Evolutionary conservation across 53 echinoderm and acorn worm species (phyloP), one percentile per base, ranked within the genome.

Genomic region (Astropecten irregularis): DNA sequence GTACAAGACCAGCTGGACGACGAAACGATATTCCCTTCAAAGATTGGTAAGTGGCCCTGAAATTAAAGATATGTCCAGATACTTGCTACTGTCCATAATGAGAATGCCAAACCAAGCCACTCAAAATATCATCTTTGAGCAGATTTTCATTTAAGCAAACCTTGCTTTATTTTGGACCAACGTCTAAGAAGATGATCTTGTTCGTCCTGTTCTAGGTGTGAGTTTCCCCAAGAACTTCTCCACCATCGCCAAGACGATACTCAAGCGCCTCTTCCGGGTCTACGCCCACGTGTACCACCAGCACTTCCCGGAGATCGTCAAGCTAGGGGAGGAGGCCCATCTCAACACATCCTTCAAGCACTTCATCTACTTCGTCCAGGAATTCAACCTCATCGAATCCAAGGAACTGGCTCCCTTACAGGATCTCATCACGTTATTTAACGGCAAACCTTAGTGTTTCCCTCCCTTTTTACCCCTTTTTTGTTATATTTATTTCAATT

Each of bases 331-430:
- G 76, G 99, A 99, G 67, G 99, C 99, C 16, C 99, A 99, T 37
- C 99, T 99, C 49, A 99, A 99, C 87, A 99, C 99, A 28, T 99
- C 99, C 76, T 99, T 99, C 90, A 99, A 99, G 65, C 99, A 99
- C 63, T 99, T 99, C 68, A 90, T 99, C 90, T 99, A 92, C 89
- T 99, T 99, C 57, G 99, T 99, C 72, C 99, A 99, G 77, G 99
- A 99, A 51, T 99, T 99, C 76, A 99, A 90, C 66, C 92, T 99
- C 14, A 99, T 99, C 46, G 99, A 99, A 84, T 81, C 90, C 28
- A 99, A 94, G 64, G 99, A 99, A 44, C 90, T 99, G 18, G 94
- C 94, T 1, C 99, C 99, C 4, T 71, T 99, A 49, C 99, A 99
- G 44, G 99, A 99, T 79, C 88, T 99, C 49, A 99, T 99, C 13